Conservation (phyloP, 2,888 invertebrate species). For the Epirrhoe tristata region DNA sequence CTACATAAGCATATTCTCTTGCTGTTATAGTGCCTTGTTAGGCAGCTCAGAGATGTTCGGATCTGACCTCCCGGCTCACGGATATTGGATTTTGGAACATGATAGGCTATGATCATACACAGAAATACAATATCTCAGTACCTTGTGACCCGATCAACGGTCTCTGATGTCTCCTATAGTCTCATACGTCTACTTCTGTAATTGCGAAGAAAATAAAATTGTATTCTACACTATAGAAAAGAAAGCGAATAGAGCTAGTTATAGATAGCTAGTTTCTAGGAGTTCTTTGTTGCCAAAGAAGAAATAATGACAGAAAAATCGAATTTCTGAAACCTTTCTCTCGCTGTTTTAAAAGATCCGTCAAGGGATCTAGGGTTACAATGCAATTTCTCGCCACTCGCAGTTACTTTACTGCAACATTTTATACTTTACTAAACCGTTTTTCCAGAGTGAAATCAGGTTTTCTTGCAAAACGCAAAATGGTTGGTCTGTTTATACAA, state of each 20-base stretch:
- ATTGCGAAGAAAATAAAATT: too few species aligned
- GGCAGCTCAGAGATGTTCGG: conserved; percentile 25
- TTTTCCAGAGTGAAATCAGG: conserved; percentile 29
- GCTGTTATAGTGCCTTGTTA: conserved; percentile 25
- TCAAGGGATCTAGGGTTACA: conserved; percentile 22
- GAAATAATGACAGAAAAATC: background rate
- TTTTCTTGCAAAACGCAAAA: conserved; percentile 19
- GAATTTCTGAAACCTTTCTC: conserved; percentile 2
- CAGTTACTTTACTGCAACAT: conserved; percentile 29
- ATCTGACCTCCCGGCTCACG: conserved; percentile 25
- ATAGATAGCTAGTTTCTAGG: too few species aligned
- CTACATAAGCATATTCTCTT: conserved; percentile 4
- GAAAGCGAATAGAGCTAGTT: too few species aligned
- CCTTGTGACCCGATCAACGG: background rate
- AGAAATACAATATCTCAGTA: conserved; percentile 22
- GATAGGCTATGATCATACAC: conserved; percentile 25
- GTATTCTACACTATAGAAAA: too few species aligned
- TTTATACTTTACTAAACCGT: conserved; percentile 28
- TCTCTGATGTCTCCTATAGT: too few species aligned
- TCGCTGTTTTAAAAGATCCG: conserved; percentile 6
- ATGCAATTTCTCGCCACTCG: conserved; percentile 37
- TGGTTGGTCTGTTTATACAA: conserved; percentile 17
- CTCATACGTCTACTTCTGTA: too few species aligned
- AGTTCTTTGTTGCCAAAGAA: too few species aligned
- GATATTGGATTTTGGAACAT: conserved; percentile 34